Base-by-base conservation (phyloP, 2,797 vertebrate species). In the Miichthys miiuy region DNA sequence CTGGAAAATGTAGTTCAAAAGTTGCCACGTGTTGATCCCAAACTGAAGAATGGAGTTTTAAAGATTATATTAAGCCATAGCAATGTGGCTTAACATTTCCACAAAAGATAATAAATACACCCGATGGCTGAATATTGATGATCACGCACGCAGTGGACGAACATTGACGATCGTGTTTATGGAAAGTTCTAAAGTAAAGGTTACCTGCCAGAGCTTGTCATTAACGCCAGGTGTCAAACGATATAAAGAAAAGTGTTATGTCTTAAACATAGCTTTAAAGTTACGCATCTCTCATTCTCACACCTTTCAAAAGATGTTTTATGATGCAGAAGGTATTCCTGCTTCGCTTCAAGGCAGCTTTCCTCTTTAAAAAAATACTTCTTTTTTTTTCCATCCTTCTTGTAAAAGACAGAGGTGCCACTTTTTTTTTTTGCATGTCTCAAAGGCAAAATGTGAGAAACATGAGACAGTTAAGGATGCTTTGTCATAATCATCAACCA, bases 261-360 rank as follows among this genome's bases (percentile, higher is more conserved):
- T 75, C 83, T 87, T 85, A 89, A 90, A 80, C 73, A 81, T 21
- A 84, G 76, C 66, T 81, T 88, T 89, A 72, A 85, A 88, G 72
- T 72, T 4, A 55, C 16, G 3, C 55, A 46, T 81, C 75, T 68
- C 67, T 80, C 64, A 67, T 65, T 79, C 72, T 83, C 77, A 74
- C 83, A 68, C 78, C 71, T 88, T 86, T 81, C 69, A 88, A 72
- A 9, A 88, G 68, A 46, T 2, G 18, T 79, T 92, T 92, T 88
- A 92, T 41, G 76, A 85, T 46, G 62, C 72, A 54, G 67, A 55
- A 88, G 73, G 79, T 77, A 79, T 81, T 78, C 46, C 44, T 56
- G 65, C 73, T 60, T 44, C 0, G 84, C 84, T 85, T 73, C 42
- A 11, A 79, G 91, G 91, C 87, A 89, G 47, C 42, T 9, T 55